Percentiles rank a stretch among this genome's conserved stretches.
Conservation (phyloP, 1,140 invertebrate genomes). For the Drosophila ficusphila region DNA sequence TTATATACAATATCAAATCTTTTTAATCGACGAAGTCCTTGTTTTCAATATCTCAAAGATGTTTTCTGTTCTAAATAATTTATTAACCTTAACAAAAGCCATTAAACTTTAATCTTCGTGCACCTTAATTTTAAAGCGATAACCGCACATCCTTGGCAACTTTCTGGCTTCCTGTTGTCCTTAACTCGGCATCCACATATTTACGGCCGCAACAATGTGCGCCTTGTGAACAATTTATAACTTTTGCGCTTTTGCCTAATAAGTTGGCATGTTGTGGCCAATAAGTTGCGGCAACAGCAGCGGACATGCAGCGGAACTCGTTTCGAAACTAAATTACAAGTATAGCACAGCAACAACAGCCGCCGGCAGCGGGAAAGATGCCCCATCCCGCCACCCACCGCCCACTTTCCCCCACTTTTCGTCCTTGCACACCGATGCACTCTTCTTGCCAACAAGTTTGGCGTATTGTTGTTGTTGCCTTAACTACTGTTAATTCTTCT, state of each 20-base stretch:
- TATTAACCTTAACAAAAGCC: background rate
- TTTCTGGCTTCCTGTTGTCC: constrained; percentile 58
- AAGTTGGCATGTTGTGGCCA: constrained; percentile 81
- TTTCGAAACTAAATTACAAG: constrained; percentile 71
- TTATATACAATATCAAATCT: no score
- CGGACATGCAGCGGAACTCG: constrained; percentile 51
- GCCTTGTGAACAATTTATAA: constrained; percentile 81
- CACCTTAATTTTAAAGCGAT: constrained; percentile 22
- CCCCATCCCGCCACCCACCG: background rate
- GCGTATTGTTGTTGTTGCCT: constrained; percentile 59
- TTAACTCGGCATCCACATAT: constrained; percentile 38
- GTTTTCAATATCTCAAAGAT: no score
- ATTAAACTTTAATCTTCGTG: background rate
- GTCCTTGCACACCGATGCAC: constrained; percentile 35
- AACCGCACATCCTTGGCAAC: constrained; percentile 30
- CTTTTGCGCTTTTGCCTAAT: constrained; percentile 81
- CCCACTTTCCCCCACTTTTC: background rate
- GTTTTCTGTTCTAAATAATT: no score
- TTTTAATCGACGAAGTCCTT: no score
- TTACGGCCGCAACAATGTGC: constrained; percentile 67
- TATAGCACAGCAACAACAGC: constrained; percentile 46
- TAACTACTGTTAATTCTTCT: constrained; percentile 81
- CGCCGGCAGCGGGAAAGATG: constrained; percentile 17
- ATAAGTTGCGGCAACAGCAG: constrained; percentile 69
- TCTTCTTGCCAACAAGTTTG: constrained; percentile 55